A percentile compares a stretch with the other conserved stretches of the same genome.
phyloP scores from a whole-genome alignment of 2,113 vertebrate species.

The Oxyura jamaicensis region DNA sequence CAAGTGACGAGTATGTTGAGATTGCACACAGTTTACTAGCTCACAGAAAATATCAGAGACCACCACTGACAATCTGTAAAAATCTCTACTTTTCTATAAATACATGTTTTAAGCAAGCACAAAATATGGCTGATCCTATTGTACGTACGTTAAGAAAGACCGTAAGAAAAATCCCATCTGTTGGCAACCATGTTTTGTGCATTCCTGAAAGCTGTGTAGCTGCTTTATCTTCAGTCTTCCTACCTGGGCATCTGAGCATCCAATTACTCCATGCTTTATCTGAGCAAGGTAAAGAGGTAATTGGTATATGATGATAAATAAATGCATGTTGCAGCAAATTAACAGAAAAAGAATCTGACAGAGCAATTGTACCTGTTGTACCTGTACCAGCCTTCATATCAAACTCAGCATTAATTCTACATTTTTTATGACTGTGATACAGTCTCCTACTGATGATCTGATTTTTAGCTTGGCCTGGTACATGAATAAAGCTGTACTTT shows the following conservation, averaged over 20 bases:
- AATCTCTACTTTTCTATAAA: slow-evolving; percentile 45
- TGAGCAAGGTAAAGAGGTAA: background rate
- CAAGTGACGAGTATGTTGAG: background rate
- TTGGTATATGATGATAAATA: background rate
- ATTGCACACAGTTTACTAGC: slow-evolving; percentile 37
- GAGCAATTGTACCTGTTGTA: background rate
- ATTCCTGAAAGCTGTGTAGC: background rate
- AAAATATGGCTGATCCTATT: slow-evolving; percentile 10
- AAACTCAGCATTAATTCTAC: background rate
- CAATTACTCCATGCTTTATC: background rate
- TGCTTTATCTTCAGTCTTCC: background rate
- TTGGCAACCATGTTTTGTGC: background rate
- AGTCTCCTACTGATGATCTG: background rate
- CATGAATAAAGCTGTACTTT: background rate
- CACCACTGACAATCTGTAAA: slow-evolving; percentile 7
- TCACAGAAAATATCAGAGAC: slow-evolving; percentile 36
- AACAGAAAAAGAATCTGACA: background rate
- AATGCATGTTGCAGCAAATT: background rate
- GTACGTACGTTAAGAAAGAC: background rate
- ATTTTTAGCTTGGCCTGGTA: background rate
- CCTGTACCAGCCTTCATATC: background rate
- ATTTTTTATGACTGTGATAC: background rate
- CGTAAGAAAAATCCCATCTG: slow-evolving; percentile 13
- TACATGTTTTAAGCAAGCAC: slow-evolving; percentile 37
- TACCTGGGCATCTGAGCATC: background rate